Conservation (phyloP, 2,797 vertebrate genomes). For the Micromesistius poutassou region DNA sequence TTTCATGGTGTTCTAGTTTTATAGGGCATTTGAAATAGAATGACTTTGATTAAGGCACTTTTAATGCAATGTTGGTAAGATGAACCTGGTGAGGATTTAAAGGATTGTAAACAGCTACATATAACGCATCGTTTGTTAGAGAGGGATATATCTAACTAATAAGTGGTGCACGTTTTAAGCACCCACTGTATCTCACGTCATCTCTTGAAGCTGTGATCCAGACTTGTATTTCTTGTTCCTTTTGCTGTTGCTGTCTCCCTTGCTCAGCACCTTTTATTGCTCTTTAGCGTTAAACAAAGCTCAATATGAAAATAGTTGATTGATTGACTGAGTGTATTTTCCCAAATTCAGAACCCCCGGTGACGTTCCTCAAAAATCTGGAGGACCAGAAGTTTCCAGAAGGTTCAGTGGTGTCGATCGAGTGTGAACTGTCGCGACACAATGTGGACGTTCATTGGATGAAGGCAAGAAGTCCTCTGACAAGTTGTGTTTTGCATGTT, state of each 20-base stretch:
- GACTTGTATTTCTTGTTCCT: background rate
- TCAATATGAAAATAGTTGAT: background rate
- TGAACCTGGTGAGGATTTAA: background rate
- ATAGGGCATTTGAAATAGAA: background rate
- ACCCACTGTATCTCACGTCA: background rate
- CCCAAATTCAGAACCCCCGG: conserved; percentile 81
- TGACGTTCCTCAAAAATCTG: conserved; percentile 81
- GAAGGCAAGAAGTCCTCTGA: conserved; percentile 74
- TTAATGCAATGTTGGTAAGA: background rate
- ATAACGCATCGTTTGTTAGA: background rate
- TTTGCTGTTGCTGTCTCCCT: background rate
- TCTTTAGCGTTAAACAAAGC: background rate
- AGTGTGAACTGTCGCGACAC: conserved; percentile 90
- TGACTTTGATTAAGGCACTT: background rate
- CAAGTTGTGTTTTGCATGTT: conserved; percentile 1
- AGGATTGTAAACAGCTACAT: background rate
- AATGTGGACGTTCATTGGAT: conserved; percentile 85
- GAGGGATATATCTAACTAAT: background rate
- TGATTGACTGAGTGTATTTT: background rate
- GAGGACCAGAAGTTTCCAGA: conserved; percentile 82
- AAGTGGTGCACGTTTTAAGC: background rate
- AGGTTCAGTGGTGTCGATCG: conserved; percentile 77
- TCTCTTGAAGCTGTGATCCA: background rate
- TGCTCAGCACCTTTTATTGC: background rate
- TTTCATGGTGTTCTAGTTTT: background rate